phyloP scores from a whole-genome alignment of 2,113 vertebrate species.

The Antechinus flavipes region DNA sequence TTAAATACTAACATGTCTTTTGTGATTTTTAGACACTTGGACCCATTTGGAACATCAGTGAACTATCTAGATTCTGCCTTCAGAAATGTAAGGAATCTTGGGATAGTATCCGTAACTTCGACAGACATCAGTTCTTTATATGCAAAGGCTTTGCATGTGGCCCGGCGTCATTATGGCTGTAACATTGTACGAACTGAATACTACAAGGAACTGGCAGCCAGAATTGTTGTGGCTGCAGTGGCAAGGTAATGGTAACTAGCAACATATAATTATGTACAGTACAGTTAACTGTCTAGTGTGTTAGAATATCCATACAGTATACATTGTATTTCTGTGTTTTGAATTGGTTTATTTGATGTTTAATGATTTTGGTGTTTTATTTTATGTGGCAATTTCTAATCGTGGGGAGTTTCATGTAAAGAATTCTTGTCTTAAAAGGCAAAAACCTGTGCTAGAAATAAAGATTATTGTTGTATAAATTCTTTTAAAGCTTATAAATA shows the following conservation, averaged over 20 bases:
- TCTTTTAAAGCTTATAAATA: neutral
- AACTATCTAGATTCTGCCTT: constrained; percentile 98
- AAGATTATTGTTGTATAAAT: constrained; percentile 9
- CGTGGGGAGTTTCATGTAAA: constrained; percentile 38
- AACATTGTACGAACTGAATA: constrained; percentile 96
- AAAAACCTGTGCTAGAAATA: constrained; percentile 41
- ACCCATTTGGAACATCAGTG: constrained; percentile 95
- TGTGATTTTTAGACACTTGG: constrained; percentile 90
- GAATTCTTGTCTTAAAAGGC: neutral
- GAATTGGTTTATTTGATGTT: neutral
- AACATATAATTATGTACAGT: neutral
- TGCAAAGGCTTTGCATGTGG: constrained; percentile 94
- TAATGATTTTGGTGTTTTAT: constrained; percentile 29
- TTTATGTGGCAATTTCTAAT: neutral
- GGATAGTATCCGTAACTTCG: constrained; percentile 95
- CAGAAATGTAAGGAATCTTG: constrained; percentile 94
- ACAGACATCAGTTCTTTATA: constrained; percentile 96
- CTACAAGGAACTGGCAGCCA: constrained; percentile 95
- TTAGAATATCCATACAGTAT: neutral
- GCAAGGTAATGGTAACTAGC: constrained; percentile 87
- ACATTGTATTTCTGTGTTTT: neutral
- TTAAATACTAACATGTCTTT: constrained; percentile 26
- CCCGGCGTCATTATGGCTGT: constrained; percentile 94
- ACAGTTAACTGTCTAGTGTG: constrained; percentile 2
- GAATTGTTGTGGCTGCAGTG: constrained; percentile 91